Evolutionary conservation across 2,797 vertebrate genomes (phyloP).

Genomic region (Catostomus latipinnis): DNA sequence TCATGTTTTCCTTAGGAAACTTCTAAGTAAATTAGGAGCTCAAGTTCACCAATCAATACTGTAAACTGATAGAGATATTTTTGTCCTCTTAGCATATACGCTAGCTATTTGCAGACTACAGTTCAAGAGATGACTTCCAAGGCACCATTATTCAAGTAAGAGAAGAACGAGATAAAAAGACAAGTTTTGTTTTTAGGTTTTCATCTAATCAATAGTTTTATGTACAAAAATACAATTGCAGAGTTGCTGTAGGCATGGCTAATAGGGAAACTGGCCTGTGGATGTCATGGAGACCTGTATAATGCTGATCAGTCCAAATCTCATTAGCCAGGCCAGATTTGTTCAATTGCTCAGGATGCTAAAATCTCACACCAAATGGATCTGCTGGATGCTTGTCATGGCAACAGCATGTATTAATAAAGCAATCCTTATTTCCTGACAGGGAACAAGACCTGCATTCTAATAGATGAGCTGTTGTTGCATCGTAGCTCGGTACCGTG

Average conservation of each 20-base stretch:
- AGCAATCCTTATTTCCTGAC: conserved; percentile 56
- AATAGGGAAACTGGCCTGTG: background rate
- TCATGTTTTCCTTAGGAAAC: conserved; percentile 39
- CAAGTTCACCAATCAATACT: conserved; percentile 48
- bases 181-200: conserved; percentile 24
- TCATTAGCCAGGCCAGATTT: conserved; percentile 45
- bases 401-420: conserved; percentile 56
- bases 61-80: conserved; percentile 46
- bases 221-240: conserved; percentile 13
- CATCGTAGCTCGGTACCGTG: background rate
- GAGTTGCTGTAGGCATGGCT: background rate
- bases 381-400: conserved; percentile 53
- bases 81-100: conserved; percentile 36
- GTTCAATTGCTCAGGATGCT: conserved; percentile 52
- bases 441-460: conserved; percentile 48
- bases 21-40: conserved; percentile 41
- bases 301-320: conserved; percentile 5
- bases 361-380: conserved; percentile 43
- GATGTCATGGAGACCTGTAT: conserved; percentile 37
- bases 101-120: conserved; percentile 10
- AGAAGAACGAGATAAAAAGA: conserved; percentile 23
- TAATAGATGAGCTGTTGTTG: conserved; percentile 41
- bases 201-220: conserved; percentile 28
- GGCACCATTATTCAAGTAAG: conserved; percentile 29
- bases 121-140: conserved; percentile 23